Base-by-base conservation (phyloP, 1,140 invertebrate species). In the Laodelphax striatellus region DNA sequence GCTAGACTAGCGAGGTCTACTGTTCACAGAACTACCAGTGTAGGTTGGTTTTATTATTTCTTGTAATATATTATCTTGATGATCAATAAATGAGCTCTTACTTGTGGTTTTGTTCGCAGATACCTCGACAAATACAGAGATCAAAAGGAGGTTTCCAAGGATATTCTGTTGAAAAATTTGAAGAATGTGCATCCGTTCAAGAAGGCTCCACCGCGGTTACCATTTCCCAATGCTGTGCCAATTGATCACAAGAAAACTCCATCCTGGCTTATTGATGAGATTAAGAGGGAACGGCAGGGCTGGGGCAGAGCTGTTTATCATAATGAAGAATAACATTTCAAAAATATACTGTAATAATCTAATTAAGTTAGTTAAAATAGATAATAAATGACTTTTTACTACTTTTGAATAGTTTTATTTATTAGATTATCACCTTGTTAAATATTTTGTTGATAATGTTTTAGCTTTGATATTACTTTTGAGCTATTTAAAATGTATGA, bases 101-200 rank as follows among this genome's bases (percentile, higher is more conserved):
- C 10, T 8, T 38, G 34, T 38, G 2, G 24, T 6, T 28, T 43
- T 46, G 64, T 64, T 68, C 65, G 52, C 61, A 81, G 80, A 55
- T 97, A 97, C 74, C 76, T 97, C 78, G 94, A 98, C 70, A 85
- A 82, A 67, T 94, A 97, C 69, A 81, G 90, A 65, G 92, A 97
- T 76, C 81, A 83, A 0, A 95, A 94, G 74, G 82, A 96, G 62
- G 79, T 94, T 0, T 81, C 83, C 52, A 92, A 96, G 71, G 90
- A 97, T 71, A 89, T 87, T 69, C 75, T 98, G 17, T 66, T 89
- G 52, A 82, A 84, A 42, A 90, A 92, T 71, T 70, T 98, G 58
- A 86, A 87, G 68, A 80, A 80, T 52, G 79, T 85, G 22, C 81
- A 93, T 79, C 93, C 94, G 0, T 95, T 97, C 68, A 78, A 86